Evolutionary conservation across 2,888 invertebrate species (phyloP).

Genomic region (Hypomecis atomaria): DNA sequence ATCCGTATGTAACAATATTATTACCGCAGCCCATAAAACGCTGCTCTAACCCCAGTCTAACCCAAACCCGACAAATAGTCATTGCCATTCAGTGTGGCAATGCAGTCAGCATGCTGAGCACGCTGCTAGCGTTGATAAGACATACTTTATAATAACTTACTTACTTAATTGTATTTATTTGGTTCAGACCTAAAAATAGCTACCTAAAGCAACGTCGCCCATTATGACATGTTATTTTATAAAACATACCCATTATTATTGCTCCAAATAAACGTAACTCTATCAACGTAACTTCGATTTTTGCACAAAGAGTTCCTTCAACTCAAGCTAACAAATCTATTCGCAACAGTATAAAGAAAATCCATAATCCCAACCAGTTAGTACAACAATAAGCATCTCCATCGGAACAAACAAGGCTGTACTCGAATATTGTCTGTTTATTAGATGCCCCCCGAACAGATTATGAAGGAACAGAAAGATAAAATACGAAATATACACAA

Average conservation of each 20-base stretch:
- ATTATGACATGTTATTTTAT: neutral
- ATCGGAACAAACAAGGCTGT: conserved; percentile 65
- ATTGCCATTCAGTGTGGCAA: too few species aligned
- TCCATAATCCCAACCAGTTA: conserved; percentile 52
- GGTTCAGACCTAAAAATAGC: neutral
- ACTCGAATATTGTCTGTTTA: conserved; percentile 77
- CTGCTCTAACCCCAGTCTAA: too few species aligned
- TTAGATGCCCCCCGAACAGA: conserved; percentile 68
- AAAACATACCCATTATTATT: neutral
- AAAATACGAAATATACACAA: neutral
- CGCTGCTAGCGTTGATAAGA: too few species aligned
- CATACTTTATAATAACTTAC: too few species aligned
- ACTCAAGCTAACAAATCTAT: conserved; percentile 27
- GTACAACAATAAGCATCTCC: conserved; percentile 56
- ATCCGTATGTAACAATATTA: too few species aligned
- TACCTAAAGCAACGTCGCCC: too few species aligned
- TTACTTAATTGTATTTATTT: conserved; percentile 2
- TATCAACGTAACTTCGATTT: conserved; percentile 6
- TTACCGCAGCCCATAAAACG: too few species aligned
- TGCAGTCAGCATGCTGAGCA: too few species aligned
- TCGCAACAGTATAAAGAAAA: conserved; percentile 47
- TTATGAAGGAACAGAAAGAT: neutral
- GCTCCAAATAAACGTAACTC: neutral
- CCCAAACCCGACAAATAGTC: too few species aligned
- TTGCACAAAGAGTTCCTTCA: conserved; percentile 14